Evolutionary conservation across 2,797 vertebrate genomes (phyloP).

Genomic region (Micrastur ruficollis): DNA sequence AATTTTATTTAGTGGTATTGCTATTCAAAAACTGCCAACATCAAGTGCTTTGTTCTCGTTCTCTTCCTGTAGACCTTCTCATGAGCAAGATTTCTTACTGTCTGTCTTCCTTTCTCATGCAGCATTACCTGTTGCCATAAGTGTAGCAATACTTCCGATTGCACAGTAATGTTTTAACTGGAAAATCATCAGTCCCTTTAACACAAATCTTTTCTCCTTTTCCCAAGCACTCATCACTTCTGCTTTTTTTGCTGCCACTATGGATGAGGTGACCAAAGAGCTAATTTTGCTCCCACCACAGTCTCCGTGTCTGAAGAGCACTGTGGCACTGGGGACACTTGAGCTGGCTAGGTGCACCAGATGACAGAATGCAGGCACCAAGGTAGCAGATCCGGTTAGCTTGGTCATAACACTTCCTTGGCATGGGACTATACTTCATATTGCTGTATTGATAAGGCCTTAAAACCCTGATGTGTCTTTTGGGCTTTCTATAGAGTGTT

Average conservation of each 20-base stretch:
- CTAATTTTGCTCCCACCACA: background rate
- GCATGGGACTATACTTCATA: background rate
- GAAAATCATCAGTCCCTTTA: background rate
- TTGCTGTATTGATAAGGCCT: background rate
- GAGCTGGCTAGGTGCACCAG: background rate
- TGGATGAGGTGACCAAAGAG: background rate
- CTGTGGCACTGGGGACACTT: too few species aligned
- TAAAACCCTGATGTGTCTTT: background rate
- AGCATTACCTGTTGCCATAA: background rate
- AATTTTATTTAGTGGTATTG: background rate
- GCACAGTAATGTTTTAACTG: background rate
- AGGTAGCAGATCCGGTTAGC: background rate
- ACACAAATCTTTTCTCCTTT: background rate
- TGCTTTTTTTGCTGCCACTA: background rate
- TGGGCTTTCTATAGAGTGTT: background rate
- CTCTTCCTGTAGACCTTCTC: background rate
- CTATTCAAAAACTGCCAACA: background rate
- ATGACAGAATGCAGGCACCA: background rate
- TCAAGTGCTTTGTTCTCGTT: background rate
- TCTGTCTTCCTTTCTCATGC: background rate
- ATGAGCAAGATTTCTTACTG: background rate
- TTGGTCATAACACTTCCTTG: background rate
- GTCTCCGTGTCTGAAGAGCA: background rate
- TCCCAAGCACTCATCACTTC: too few species aligned
- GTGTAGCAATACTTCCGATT: background rate